Base-by-base conservation (phyloP, 1,140 invertebrate genomes). In the Cydia pomonella region DNA sequence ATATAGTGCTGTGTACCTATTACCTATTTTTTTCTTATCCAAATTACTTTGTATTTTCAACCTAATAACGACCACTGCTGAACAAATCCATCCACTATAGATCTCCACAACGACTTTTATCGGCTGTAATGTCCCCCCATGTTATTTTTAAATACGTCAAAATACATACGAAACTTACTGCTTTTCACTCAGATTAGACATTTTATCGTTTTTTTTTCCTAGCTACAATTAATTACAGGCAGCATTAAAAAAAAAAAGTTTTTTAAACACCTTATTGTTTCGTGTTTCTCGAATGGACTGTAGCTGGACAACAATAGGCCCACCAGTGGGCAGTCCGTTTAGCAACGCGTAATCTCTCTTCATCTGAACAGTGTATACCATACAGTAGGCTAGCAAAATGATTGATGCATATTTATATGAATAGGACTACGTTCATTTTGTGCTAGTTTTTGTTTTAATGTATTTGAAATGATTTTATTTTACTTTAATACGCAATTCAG, bases 311-410 rank as follows among this genome's bases (percentile, higher is more conserved):
- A 33, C 29, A 33, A 69, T 69, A 69, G 64, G 64, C 9, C 64
- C 64, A 18, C n/a, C 64, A 69, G 64, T 69, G 64, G 64, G 64
- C 64, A 69, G 64, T 69, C 64, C 64, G 29, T 69, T 69, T 69
- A 69, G 64, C 29, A 69, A 69, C 64, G 64, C 53, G 64, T 69
- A 23, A 69, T 69, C 64, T 69, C 25, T 69, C 64, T 38, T 69
- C 64, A 69, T 69, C 64, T 38, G 3, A 2, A 33, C n/a, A 69
- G 29, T 18, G 29, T 7, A 41, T 0, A 33, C 25, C 41, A 69
- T 69, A 10, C 64, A 69, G 64, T 69, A 69, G 64, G 64, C 29
- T 27, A 33, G 27, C 16, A 7, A 38, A 38, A 9, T 38, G 0
- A 1, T 21, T 10, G 23, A 21, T 4, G 53, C 3, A 44, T 47